Conservation (phyloP, 2,888 invertebrate genomes). For the Diplazon laetatorius region DNA sequence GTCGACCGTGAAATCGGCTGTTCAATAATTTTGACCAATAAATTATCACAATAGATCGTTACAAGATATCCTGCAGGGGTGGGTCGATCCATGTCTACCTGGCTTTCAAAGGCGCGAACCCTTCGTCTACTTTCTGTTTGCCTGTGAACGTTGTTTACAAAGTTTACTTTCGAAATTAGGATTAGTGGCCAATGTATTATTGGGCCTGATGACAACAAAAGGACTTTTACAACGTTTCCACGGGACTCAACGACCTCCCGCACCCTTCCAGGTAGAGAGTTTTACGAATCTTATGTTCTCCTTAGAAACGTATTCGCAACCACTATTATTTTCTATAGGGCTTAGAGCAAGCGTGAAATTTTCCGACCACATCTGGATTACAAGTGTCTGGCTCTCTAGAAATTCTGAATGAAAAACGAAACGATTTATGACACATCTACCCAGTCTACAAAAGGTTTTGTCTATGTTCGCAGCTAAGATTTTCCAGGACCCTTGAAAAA, state of each 20-base stretch:
- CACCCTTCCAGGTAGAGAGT: background rate
- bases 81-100: background rate
- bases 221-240: background rate
- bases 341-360: too few species aligned
- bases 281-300: conserved; percentile 37
- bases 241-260: background rate
- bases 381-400: too few species aligned
- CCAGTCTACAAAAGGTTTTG: too few species aligned
- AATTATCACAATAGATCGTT: too few species aligned
- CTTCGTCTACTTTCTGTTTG: conserved; percentile 47
- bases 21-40: conserved; percentile 13
- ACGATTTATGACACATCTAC: too few species aligned
- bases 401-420: too few species aligned
- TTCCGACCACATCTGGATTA: too few species aligned
- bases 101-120: conserved; percentile 18
- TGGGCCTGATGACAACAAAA: background rate
- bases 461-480: background rate
- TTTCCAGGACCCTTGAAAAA: background rate
- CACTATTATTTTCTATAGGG: background rate
- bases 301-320: conserved; percentile 53
- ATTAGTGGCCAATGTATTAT: background rate
- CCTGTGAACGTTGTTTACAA: too few species aligned
- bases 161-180: background rate
- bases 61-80: background rate
- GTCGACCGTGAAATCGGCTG: conserved; percentile 55